Conservation (phyloP, 2,888 invertebrate genomes). For the Parnassius mnemosyne region DNA sequence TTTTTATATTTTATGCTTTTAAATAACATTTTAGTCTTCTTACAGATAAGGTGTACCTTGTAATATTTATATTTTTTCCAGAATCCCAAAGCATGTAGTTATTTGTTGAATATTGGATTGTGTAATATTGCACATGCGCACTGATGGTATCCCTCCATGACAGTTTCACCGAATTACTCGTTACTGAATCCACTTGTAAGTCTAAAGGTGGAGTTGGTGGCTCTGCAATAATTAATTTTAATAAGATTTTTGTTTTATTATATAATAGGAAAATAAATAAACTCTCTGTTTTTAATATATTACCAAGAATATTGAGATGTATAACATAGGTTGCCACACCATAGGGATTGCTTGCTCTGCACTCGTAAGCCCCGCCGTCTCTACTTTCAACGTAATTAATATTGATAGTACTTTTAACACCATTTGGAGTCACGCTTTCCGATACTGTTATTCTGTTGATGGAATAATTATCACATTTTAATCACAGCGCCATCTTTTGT, state of each 20-base stretch:
- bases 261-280: not conserved
- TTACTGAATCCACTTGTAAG: conserved; percentile 66
- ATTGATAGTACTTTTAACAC: conserved; percentile 58
- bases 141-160: conserved; percentile 69
- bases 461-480: not conserved
- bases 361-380: conserved; percentile 70
- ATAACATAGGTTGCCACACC: conserved; percentile 63
- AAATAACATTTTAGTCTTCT: no score
- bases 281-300: conserved; percentile 26
- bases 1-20: no score
- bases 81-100: conserved; percentile 67
- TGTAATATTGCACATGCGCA: conserved; percentile 66
- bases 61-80: conserved; percentile 64
- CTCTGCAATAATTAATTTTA: conserved; percentile 47
- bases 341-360: conserved; percentile 70
- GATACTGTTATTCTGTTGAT: conserved; percentile 62
- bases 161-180: conserved; percentile 60
- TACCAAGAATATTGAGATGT: conserved; percentile 66
- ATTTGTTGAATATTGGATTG: conserved; percentile 62
- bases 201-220: conserved; percentile 72
- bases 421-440: conserved; percentile 60
- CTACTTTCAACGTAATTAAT: conserved; percentile 66
- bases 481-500: conserved; percentile 26
- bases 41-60: conserved; percentile 46
- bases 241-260: not conserved